Evolutionary conservation across 2,888 invertebrate genomes (phyloP), one percentile per base, ranked within the genome.

Genomic region (Melanostoma mellinum): DNA sequence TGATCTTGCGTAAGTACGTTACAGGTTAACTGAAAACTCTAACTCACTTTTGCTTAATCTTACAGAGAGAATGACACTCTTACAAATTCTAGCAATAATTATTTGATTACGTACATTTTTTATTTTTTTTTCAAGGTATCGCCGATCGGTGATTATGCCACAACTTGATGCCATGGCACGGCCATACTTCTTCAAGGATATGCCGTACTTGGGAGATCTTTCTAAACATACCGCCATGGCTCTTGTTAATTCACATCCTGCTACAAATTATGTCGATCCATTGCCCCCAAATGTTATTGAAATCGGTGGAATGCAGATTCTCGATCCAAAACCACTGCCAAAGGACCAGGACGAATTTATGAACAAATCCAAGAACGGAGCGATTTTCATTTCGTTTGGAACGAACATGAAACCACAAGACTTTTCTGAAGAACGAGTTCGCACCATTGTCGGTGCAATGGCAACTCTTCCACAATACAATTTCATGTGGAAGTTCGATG

Each of bases 401-500:
- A 88, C 89, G 0, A 88, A 89, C 68, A 77, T 90, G 8, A 84
- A 88, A 9, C 85, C 86, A n/a, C 74, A 81, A 0, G 61, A 77
- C 48, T 30, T 84, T 8, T 87, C 87, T 2, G 4, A 72, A 0
- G 58, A 86, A n/a, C 85, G 85, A 36, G 76, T 86, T 4, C 65
- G 85, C 4, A 86, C 86, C 0, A 65, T 82, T 10, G 3, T 82
- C 0, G 40, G 48, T 6, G 63, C 82, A 33, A 88, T 91, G 48
- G 50, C 76, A 4, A 69, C 88, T 6, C 82, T 90, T 32, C 85
- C 86, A 0, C 87, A 89, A 2, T 90, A 89, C 74, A 87, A 89
- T 8, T 90, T 92, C 30, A 60, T 92, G 3, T 91, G 90, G 91
- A 91, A 91, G 86, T 88, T 88, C 42, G 88, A 89, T 50, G 32